Conservation (phyloP, 2,113 vertebrate genomes). For the Catagonus wagneri region DNA sequence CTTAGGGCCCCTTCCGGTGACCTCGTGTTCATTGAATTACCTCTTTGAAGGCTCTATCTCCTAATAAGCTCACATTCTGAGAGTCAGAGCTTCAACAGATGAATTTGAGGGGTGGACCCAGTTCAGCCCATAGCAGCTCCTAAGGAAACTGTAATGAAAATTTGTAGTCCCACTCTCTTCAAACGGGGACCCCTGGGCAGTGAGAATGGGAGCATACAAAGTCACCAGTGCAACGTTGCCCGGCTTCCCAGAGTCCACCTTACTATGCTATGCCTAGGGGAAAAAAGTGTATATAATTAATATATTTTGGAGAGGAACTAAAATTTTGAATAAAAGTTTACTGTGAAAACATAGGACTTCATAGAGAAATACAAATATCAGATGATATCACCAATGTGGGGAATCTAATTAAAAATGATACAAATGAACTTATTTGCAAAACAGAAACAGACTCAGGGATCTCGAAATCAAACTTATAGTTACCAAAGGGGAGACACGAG, state of each 20-base stretch:
- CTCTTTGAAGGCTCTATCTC: neutral
- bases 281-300: neutral
- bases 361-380: too few species aligned
- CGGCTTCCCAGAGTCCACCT: rapidly evolving
- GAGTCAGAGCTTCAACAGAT: neutral
- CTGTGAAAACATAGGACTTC: neutral
- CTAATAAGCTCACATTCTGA: neutral
- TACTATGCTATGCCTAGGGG: too few species aligned
- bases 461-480: too few species aligned
- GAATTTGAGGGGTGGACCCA: neutral
- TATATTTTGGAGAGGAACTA: neutral
- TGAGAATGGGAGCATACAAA: rapidly evolving
- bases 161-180: rapidly evolving
- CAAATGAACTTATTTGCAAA: too few species aligned
- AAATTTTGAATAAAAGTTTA: neutral
- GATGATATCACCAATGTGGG: too few species aligned
- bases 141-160: neutral
- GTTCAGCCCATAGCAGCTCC: neutral
- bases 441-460: too few species aligned
- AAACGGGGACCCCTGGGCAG: rapidly evolving
- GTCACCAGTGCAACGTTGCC: too few species aligned
- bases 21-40: neutral
- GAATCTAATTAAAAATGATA: too few species aligned
- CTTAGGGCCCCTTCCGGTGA: neutral
- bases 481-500: too few species aligned